Percentiles rank a stretch among this genome's conserved stretches.
Conservation (phyloP, 2,113 vertebrate genomes). For the Mustelus asterias region DNA sequence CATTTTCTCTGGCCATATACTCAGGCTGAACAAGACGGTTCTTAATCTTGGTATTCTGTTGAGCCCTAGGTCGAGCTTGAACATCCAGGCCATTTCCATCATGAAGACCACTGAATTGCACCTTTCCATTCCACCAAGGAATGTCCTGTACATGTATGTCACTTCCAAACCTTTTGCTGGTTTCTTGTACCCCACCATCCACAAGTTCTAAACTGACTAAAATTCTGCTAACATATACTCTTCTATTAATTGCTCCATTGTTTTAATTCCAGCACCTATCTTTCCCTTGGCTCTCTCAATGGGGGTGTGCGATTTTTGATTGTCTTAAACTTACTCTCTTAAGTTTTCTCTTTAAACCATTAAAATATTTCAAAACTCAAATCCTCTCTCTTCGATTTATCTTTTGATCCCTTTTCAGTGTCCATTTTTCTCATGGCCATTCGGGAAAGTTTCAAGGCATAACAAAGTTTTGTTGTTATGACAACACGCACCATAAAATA, state of each 20-base stretch:
- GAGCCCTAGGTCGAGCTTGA: not conserved
- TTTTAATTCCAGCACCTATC: not conserved
- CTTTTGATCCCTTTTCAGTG: not conserved
- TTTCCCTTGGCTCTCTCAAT: not conserved
- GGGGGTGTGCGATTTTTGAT: not conserved
- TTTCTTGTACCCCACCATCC: not conserved
- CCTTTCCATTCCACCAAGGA: not conserved
- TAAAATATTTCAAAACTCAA: not conserved
- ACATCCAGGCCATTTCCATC: not conserved
- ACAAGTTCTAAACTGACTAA: not conserved
- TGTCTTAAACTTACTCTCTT: not conserved
- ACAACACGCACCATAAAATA: not conserved
- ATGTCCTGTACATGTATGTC: not conserved
- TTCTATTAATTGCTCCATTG: not conserved
- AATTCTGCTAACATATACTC: not conserved
- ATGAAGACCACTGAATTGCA: not conserved
- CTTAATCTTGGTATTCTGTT: not conserved
- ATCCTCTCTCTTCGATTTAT: not conserved
- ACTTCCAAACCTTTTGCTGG: not conserved
- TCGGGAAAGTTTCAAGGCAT: not conserved
- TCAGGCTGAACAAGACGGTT: not conserved
- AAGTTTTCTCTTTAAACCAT: not conserved
- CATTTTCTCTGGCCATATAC: not conserved
- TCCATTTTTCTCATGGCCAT: not conserved
- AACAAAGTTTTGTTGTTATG: not conserved